These are phyloP conservation scores for Pan troglodytes DNA, from an alignment of 2,113 vertebrate species.

Conservation along the genomic window NHGRI_mPanTro3-v2.1_pri NC_072404.2:106510001-106510500, in stretches of 20 bases:
- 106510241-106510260: not conserved
- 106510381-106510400: no score
- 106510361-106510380: no score
- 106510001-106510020: not conserved
- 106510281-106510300: not conserved
- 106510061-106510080: not conserved
- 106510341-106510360: no score
- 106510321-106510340: no score
- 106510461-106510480: no score
- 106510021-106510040: not conserved
- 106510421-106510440: no score
- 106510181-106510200: not conserved
- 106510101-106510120: not conserved
- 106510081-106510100: not conserved
- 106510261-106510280: not conserved
- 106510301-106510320: no score
- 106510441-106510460: no score
- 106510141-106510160: not conserved
- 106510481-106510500: no score
- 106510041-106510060: constrained; percentile 18
- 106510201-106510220: not conserved
- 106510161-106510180: not conserved
- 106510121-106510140: not conserved
- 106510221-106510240: not conserved
- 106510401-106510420: no score